Conservation (phyloP, 92 coral and sea anemone genomes). For the Palythoa caribaeorum region DNA sequence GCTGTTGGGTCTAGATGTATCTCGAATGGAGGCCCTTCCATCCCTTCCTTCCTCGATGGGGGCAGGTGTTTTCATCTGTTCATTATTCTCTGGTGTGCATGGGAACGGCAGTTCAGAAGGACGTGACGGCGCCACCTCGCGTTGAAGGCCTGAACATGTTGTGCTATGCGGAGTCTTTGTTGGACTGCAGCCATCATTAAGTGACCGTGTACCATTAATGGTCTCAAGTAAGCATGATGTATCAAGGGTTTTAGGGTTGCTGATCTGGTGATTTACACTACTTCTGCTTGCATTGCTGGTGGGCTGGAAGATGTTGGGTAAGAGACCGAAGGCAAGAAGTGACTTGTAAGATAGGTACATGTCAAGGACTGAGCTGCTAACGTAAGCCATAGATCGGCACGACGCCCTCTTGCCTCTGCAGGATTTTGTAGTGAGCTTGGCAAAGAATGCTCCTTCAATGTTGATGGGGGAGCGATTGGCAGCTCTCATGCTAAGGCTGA, state of each 20-base stretch:
- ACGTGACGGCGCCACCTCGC: neutral
- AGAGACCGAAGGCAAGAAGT: neutral
- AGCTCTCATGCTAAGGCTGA: too few relatives aligned
- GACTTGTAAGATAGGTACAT: neutral
- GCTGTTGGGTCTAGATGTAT: too few relatives aligned
- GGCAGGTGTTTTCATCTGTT: too few relatives aligned
- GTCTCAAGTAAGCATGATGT: neutral
- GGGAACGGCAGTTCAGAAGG: too few relatives aligned
- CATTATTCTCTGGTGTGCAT: too few relatives aligned
- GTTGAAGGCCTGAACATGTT: slow-evolving; percentile 32
- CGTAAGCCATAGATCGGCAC: slow-evolving; percentile 4
- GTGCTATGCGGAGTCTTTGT: slow-evolving; percentile 13
- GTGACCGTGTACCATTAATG: slow-evolving; percentile 14
- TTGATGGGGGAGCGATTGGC: neutral
- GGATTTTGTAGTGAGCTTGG: neutral
- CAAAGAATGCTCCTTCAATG: neutral
- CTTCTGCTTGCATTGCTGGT: neutral
- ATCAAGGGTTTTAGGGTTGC: neutral
- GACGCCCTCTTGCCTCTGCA: neutral
- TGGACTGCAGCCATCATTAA: slow-evolving; percentile 39
- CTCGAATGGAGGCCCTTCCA: too few relatives aligned
- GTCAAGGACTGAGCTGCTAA: neutral
- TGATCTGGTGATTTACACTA: neutral
- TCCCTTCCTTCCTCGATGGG: too few relatives aligned
- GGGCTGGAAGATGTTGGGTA: neutral